Evolutionary conservation across 2,113 vertebrate species (phyloP).

Genomic region (Benitochromis conjunctus): DNA sequence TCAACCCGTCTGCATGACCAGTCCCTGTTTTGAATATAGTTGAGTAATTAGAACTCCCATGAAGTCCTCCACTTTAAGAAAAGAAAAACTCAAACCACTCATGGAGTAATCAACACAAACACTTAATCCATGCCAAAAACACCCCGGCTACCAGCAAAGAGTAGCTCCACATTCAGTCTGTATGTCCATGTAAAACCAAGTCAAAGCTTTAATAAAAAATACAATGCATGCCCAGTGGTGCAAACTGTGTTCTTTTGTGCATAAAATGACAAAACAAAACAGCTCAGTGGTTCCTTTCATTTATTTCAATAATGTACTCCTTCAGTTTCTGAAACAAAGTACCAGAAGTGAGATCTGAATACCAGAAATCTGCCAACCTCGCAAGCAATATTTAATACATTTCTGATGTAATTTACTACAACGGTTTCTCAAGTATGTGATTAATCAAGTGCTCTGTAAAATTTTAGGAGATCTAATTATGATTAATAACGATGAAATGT

Average conservation of each 20-base stretch:
- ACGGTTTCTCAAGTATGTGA: background rate
- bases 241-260: background rate
- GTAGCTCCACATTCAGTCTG: background rate
- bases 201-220: background rate
- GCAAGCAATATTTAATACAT: background rate
- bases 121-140: background rate
- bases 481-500: background rate
- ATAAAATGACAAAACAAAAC: background rate
- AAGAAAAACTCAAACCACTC: background rate
- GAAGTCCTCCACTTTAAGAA: background rate
- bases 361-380: background rate
- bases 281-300: background rate
- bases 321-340: background rate
- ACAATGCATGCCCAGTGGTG: background rate
- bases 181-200: background rate
- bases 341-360: background rate
- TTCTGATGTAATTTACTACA: background rate
- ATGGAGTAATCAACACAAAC: background rate
- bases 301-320: background rate
- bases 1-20: constrained; percentile 14
- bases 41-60: background rate
- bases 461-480: background rate
- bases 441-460: background rate
- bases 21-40: constrained; percentile 8
- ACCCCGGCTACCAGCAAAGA: background rate